Percentiles rank a stretch among this genome's conserved stretches.
Evolutionary conservation across 2,113 vertebrate genomes (phyloP).

Genomic region (Apaloderma vittatum): DNA sequence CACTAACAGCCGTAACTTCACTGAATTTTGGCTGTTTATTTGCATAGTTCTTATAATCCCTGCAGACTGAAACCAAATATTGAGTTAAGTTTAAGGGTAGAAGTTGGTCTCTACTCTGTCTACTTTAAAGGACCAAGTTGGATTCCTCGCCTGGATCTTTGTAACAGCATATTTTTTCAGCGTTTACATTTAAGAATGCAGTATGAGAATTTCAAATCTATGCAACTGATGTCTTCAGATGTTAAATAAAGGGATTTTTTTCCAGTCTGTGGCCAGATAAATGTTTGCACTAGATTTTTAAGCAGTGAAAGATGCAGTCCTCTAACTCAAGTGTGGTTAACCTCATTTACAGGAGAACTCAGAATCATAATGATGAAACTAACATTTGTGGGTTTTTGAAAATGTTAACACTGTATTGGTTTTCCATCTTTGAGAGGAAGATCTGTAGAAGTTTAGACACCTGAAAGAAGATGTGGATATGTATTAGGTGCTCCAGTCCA

Average conservation of each 20-base stretch:
- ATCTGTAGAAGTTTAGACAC: not conserved
- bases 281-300: slow-evolving; percentile 24
- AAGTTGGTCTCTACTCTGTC: not conserved
- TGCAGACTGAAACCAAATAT: slow-evolving; percentile 39
- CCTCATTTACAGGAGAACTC: not conserved
- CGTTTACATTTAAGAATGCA: not conserved
- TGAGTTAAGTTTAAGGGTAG: slow-evolving; percentile 20
- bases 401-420: not conserved
- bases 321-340: not conserved
- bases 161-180: not conserved
- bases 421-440: not conserved
- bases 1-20: slow-evolving; percentile 5
- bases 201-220: not conserved
- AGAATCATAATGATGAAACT: not conserved
- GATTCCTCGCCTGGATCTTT: not conserved
- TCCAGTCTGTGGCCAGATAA: not conserved
- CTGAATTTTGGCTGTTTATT: slow-evolving; percentile 46
- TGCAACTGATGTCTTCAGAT: not conserved
- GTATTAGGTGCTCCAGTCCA: not conserved
- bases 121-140: not conserved
- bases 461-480: not conserved
- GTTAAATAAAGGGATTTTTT: slow-evolving; percentile 26
- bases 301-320: not conserved
- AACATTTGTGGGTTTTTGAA: not conserved
- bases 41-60: slow-evolving; percentile 23